These are phyloP conservation scores for Idaea biselata DNA, from an alignment of 2,888 invertebrate genomes.

Conservation along the genomic window DNA sequence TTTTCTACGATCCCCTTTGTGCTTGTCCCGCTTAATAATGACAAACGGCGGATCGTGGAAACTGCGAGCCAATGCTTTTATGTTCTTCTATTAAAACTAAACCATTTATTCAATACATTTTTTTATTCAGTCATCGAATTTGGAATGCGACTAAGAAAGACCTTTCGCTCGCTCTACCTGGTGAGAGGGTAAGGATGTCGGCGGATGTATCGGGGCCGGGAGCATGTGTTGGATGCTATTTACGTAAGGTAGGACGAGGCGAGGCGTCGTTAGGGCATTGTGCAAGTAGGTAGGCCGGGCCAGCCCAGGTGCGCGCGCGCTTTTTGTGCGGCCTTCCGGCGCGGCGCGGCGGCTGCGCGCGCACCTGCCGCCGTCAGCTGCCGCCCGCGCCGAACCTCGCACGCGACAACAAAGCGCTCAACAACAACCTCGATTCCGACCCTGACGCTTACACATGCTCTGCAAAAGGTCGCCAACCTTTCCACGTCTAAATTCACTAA, in stretches of 20 bases:
- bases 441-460: constrained; percentile 16
- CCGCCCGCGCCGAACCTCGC: constrained; percentile 24
- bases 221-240: constrained; percentile 61
- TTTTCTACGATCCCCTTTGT: not conserved
- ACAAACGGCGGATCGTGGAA: not conserved
- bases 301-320: constrained; percentile 70
- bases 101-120: not conserved
- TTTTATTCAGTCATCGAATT: not conserved
- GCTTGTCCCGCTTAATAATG: not conserved
- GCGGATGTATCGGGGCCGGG: constrained; percentile 29
- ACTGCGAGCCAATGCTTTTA: not conserved
- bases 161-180: not conserved
- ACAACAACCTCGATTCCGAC: constrained; percentile 1
- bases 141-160: not conserved
- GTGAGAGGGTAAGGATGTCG: constrained; percentile 17
- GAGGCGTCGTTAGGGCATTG: constrained; percentile 55
- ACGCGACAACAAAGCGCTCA: constrained; percentile 15
- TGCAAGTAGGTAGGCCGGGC: constrained; percentile 61
- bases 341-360: constrained; percentile 65
- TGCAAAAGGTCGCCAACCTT: constrained; percentile 26
- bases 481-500: not conserved
- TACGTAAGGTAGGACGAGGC: constrained; percentile 41
- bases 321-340: constrained; percentile 77
- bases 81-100: not conserved
- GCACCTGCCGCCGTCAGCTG: constrained; percentile 31